Evolutionary conservation across 2,888 invertebrate species (phyloP), one percentile per base, ranked within the genome.

Genomic region (Malachius bipustulatus): DNA sequence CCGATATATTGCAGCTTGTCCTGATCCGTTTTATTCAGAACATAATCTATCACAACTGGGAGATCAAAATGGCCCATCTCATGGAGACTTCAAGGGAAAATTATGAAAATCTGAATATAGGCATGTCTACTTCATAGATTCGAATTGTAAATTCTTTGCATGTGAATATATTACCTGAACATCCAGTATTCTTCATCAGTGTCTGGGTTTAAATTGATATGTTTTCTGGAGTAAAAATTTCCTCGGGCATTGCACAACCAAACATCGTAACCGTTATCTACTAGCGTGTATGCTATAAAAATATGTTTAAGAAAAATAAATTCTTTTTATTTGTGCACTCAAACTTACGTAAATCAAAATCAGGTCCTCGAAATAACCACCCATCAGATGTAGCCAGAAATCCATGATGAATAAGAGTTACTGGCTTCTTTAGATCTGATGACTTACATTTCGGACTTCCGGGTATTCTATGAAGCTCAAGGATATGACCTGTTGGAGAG

Each of bases 161-260:
- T 19, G n/a, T 19, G n/a, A 19, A 8, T 19, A 19, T n/a, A 51
- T 51, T 46, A 73, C 71, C 66, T 67, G 52, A 69, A 76, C 38
- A 66, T 60, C 77, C 77, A 78, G 53, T 70, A 77, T 11, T 57
- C 50, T 9, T 59, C 47, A 40, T 66, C 60, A 13, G 40, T 45
- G 16, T 59, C 55, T 2, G 66, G 59, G 40, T 59, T 50, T 14
- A 65, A 52, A 4, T 49, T 55, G 14, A 56, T 46, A 48, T 77
- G 75, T 24, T 56, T 56, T 34, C 61, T 60, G 4, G 69, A 67
- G 50, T 75, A 75, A 1, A 64, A 64, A 53, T 73, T 75, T 14
- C 76, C 77, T 36, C 77, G 55, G 37, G 66, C 62, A 50, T 77
- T 77, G 1, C 69, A 69, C 36, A 77, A 46, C 76, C 76, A 77